Evolutionary conservation across 2,797 vertebrate species (phyloP).

Genomic region (Tapirus indicus): DNA sequence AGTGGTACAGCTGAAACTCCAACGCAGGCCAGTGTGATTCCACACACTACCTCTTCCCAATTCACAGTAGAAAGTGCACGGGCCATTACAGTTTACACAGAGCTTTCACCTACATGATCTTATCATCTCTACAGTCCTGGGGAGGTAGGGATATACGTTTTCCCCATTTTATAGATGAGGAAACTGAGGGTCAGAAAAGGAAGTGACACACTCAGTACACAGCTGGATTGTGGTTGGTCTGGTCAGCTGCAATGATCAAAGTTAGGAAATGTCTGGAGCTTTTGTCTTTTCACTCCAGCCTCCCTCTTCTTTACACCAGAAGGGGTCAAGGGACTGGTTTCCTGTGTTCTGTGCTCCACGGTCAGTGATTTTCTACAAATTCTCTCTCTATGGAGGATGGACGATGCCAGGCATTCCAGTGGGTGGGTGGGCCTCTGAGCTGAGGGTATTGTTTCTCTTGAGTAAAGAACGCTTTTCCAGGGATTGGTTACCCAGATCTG

Average conservation of each 20-base stretch:
- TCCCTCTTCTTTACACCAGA: not conserved
- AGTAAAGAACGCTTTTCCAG: not conserved
- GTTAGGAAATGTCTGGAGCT: not conserved
- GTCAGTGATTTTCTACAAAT: not conserved
- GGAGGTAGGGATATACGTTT: not conserved
- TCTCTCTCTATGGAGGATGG: not conserved
- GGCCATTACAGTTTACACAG: not conserved
- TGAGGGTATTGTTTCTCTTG: not conserved
- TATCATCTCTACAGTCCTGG: not conserved
- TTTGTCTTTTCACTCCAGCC: not conserved
- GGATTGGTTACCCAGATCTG: not conserved
- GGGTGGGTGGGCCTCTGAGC: not conserved
- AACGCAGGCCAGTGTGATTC: not conserved
- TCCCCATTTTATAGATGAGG: constrained; percentile 15
- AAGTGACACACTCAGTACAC: not conserved
- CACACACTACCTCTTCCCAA: not conserved
- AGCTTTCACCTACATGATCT: not conserved
- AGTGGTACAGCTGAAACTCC: not conserved
- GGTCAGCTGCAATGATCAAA: not conserved
- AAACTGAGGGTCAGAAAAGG: constrained; percentile 32
- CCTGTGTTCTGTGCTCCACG: not conserved
- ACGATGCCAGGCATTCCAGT: not conserved
- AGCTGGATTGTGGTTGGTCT: not conserved
- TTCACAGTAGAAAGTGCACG: not conserved
- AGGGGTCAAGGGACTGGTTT: not conserved